Base-by-base conservation (phyloP, 64 coral and sea anemone species). In the Pachyseris speciosa region DNA sequence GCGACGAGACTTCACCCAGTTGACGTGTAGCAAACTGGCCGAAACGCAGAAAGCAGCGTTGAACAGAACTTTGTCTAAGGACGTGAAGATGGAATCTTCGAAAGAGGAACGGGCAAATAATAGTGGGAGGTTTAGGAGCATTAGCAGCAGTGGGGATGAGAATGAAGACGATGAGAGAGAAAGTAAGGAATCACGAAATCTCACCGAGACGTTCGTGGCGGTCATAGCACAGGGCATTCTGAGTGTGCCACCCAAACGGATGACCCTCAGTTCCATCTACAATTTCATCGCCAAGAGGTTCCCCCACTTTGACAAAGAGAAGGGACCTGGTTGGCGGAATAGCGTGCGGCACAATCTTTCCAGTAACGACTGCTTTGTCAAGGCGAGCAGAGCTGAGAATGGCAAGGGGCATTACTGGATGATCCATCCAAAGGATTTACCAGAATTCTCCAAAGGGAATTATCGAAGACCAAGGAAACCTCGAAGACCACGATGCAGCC, bases 391-490 rank as follows among this genome's bases (percentile, higher is more conserved):
- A 51, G 93, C 93, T 0, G 93, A 94, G 61, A 94, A 94, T 34
- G 93, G 93, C 28, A 94, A 94, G 30, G 93, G 93, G 11, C 93
- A 94, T 37, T 94, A 94, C 71, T 94, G 93, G 93, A 94, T 94
- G 93, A 90, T 94, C 22, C 93, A 94, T 65, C 93, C 93, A 0
- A 94, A 94, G 86, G 93, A 94, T 64, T 83, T 94, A 33, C 87
- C 93, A 26, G 93, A 94, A 49, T 94, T 94, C 59, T 85, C 87
- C 33, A 94, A 94, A 71, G 93, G 93, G 10, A 94, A 94, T 66
- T 94, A 69, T 59, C 86, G 93, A 36, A 69, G 93, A 53, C 93
- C 63, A 5, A 40, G 93, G 42, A 94, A 94, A 26, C 93, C 93
- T 57, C 63, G 93, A 32, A 59, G 93, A 90, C 77, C 93, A 22